phyloP scores from a whole-genome alignment of 2,797 vertebrate genomes.

The Enteromius viviparus region DNA sequence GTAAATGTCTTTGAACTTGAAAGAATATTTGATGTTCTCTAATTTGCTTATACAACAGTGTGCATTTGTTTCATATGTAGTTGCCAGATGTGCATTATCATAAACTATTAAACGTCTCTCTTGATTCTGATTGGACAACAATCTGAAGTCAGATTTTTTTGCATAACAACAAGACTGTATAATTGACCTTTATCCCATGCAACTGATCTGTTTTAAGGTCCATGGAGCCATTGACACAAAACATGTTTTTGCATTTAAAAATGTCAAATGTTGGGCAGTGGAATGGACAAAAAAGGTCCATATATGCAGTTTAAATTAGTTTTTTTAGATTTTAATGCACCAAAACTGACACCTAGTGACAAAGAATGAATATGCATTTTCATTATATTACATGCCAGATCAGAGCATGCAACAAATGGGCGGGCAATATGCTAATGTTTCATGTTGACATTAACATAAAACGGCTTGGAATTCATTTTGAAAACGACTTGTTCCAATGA shows the following conservation, averaged over 20 bases:
- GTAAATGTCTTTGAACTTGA: constrained; percentile 43
- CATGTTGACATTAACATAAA: no score
- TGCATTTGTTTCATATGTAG: constrained; percentile 47
- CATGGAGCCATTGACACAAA: neutral
- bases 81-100: constrained; percentile 32
- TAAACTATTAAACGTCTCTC: constrained; percentile 21
- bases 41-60: constrained; percentile 32
- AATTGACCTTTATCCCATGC: neutral
- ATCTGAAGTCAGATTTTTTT: neutral
- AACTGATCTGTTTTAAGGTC: neutral
- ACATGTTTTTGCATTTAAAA: neutral
- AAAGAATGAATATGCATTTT: no score
- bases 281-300: neutral
- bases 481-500: no score
- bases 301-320: neutral
- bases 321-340: no score
- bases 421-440: no score
- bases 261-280: neutral
- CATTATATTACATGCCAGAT: no score
- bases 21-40: constrained; percentile 50
- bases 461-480: no score
- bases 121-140: constrained; percentile 6
- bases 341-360: no score
- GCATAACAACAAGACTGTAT: constrained; percentile 1
- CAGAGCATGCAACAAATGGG: no score